Conservation (phyloP, 2,888 invertebrate genomes). For the Dryadula phaetusa region DNA sequence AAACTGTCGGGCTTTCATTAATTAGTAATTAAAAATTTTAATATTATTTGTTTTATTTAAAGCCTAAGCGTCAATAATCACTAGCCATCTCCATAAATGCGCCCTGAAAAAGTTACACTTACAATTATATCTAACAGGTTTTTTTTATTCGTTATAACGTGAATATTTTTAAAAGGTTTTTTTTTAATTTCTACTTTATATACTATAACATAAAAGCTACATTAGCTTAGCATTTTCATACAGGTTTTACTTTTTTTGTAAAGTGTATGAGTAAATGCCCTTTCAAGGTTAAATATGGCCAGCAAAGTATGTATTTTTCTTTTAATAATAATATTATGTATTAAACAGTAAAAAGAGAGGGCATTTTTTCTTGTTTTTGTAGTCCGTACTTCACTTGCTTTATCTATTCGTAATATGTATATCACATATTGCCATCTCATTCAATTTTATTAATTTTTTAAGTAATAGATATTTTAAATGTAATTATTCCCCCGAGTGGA, state of each 20-base stretch:
- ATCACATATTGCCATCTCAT: no score
- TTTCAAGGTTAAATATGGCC: constrained; percentile 2
- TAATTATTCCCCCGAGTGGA: no score
- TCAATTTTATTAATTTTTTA: no score
- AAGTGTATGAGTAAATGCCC: constrained; percentile 11
- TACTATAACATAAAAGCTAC: neutral
- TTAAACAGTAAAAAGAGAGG: no score
- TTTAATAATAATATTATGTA: neutral
- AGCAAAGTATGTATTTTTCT: neutral
- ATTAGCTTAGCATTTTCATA: neutral
- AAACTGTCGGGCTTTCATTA: no score
- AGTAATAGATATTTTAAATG: no score
- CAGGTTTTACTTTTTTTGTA: constrained; percentile 7
- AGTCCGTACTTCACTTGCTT: neutral
- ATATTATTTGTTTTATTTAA: no score
- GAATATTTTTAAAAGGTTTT: neutral
- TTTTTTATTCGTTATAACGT: neutral
- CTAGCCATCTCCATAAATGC: neutral
- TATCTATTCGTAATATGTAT: no score
- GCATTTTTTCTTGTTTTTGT: neutral
- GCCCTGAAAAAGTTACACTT: neutral
- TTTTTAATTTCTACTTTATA: neutral
- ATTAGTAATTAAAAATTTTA: no score
- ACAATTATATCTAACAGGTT: neutral
- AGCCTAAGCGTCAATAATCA: no score